These are phyloP conservation scores for Kryphioiulus occultus DNA, from an alignment of 2,888 invertebrate species.

Conservation along the genomic window DNA sequence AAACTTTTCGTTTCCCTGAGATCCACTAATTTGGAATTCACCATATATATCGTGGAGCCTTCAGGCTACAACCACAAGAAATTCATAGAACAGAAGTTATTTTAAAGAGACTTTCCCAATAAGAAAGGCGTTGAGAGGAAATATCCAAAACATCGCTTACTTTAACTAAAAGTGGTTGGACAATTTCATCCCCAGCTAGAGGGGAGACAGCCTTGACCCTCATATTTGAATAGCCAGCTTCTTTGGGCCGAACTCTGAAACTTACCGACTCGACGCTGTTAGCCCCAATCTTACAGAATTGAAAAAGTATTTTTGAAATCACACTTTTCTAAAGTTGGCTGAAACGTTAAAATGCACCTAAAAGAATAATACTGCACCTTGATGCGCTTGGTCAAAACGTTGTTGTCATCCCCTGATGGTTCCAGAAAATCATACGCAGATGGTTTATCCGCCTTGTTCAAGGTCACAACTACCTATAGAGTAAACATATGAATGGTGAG, in stretches of 20 bases:
- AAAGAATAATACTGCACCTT: neutral
- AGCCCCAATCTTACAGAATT: neutral
- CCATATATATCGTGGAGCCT: conserved; percentile 24
- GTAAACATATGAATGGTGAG: neutral
- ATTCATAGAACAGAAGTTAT: neutral
- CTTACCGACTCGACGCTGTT: neutral
- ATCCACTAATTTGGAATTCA: neutral
- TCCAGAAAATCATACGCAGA: neutral
- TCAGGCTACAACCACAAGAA: neutral
- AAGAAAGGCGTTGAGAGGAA: neutral
- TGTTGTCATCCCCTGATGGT: neutral
- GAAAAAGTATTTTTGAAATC: neutral
- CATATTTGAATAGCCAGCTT: neutral
- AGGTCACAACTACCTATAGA: neutral
- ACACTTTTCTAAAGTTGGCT: neutral
- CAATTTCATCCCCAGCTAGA: conserved; percentile 8
- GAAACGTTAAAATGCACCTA: neutral
- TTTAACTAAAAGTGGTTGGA: neutral
- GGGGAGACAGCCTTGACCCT: neutral
- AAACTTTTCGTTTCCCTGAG: neutral
- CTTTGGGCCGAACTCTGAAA: neutral
- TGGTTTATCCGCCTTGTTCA: neutral
- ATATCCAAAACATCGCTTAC: neutral
- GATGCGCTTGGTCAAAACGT: neutral
- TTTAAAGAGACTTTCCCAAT: neutral